Base-by-base conservation (phyloP, 2,113 vertebrate genomes). In the Elanoides forficatus region DNA sequence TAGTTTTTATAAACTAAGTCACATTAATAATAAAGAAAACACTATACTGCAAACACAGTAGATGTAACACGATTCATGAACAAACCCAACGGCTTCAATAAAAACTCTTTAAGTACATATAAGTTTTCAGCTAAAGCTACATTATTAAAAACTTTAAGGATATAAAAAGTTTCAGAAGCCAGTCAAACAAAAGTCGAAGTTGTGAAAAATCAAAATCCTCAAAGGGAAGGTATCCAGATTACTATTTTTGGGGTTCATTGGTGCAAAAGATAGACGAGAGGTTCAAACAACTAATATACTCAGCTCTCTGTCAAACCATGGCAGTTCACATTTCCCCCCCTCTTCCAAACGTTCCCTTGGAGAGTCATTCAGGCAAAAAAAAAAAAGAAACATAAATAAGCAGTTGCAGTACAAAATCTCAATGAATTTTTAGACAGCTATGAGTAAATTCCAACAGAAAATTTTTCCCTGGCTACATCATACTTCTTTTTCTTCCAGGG, bases 401-500 rank as follows among this genome's bases (percentile, higher is more conserved):
- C 22, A 70, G 34, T 16, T 75, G 15, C 17, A 59, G 56, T 52
- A 82, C 13, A 92, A 75, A 71, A 58, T 50, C 32, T 80, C 50
- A 65, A 48, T 82, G 52, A 82, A 40, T 53, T 94, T 93, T 87
- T 47, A 87, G 63, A 95, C 7, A 10, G 30, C 23, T 88, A n/a
- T 7, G 25, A 73, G n/a, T 56, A 67, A 92, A 88, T 47, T 76
- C 75, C 90, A 88, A 55, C 0, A 78, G 50, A 62, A 81, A 93
- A 91, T 87, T 96, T 74, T 62, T 94, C 71, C n/a, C 56, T 63
- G 47, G 47, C 32, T 92, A 81, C 45, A 34, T 80, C 82, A 86
- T 21, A 38, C 23, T 32, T 82, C 26, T 32, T 82, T 48, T 43
- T 45, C 48, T 88, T 66, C 68, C 45, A 50, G 23, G 30, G 58